phyloP scores from a whole-genome alignment of 2,797 vertebrate species.

The Leptoclinus maculatus region DNA sequence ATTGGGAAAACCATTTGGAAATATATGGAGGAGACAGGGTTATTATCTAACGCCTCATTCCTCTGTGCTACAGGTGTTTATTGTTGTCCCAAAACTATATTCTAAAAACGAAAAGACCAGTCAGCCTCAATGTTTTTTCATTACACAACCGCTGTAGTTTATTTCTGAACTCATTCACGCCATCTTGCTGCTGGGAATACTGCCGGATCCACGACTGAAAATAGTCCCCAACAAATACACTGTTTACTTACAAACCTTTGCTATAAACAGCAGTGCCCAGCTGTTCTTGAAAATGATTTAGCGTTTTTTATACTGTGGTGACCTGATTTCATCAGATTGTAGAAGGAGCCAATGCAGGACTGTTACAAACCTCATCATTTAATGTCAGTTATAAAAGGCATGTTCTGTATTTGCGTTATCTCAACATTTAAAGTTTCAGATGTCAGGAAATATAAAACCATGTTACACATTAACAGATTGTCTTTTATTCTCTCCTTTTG shows the following conservation, averaged over 20 bases:
- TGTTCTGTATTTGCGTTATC: not conserved
- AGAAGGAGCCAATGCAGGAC: not conserved
- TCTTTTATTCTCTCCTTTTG: not conserved
- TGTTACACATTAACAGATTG: conserved; percentile 17
- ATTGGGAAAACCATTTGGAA: not conserved
- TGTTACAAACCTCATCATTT: not conserved
- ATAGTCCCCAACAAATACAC: not conserved
- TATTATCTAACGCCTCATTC: not conserved
- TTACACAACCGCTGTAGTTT: not conserved
- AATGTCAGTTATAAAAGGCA: not conserved
- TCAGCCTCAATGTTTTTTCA: not conserved
- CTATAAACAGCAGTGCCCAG: not conserved
- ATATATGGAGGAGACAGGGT: not conserved
- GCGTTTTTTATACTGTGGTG: not conserved
- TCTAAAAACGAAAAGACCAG: not conserved
- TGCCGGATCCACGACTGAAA: not conserved
- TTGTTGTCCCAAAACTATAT: not conserved
- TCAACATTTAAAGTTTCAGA: not conserved
- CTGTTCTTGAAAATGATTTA: too few species aligned
- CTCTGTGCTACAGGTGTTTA: not conserved
- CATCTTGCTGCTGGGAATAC: not conserved
- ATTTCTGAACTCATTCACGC: not conserved
- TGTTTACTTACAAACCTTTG: not conserved
- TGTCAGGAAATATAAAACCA: not conserved
- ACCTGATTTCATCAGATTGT: not conserved